Evolutionary conservation across 2,888 invertebrate species (phyloP).

Genomic region (Caradrina clavipalpis): DNA sequence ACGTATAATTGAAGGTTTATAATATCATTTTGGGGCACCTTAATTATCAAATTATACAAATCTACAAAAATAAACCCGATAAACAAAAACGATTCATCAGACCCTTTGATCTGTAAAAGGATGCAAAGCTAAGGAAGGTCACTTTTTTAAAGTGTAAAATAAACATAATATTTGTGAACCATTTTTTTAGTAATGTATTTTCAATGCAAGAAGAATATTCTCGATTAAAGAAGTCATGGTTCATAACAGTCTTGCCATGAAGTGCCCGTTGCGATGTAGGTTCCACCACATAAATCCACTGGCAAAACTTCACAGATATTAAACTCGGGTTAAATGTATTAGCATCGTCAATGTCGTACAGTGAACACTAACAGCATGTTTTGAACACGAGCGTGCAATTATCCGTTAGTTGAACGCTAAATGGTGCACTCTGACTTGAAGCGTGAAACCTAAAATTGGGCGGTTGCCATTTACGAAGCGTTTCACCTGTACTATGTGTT

Average conservation of each 20-base stretch:
- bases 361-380: conserved; percentile 27
- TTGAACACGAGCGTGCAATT: conserved; percentile 44
- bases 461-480: conserved; percentile 11
- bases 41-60: too few relatives aligned
- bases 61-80: not conserved
- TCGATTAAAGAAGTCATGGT: conserved; percentile 32
- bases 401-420: conserved; percentile 38
- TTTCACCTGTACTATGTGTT: not conserved
- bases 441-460: conserved; percentile 40
- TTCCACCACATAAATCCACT: not conserved
- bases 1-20: not conserved
- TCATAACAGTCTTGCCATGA: not conserved
- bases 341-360: conserved; percentile 16
- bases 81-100: not conserved
- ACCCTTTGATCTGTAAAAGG: not conserved
- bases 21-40: too few relatives aligned
- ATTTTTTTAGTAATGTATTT: not conserved
- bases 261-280: conserved; percentile 9
- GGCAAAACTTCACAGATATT: conserved; percentile 33
- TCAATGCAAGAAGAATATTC: not conserved
- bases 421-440: conserved; percentile 45
- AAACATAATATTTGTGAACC: not conserved
- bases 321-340: conserved; percentile 29
- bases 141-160: not conserved
- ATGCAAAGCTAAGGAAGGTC: not conserved